Conservation (phyloP, 1,140 invertebrate species). For the Octopus sinensis region DNA sequence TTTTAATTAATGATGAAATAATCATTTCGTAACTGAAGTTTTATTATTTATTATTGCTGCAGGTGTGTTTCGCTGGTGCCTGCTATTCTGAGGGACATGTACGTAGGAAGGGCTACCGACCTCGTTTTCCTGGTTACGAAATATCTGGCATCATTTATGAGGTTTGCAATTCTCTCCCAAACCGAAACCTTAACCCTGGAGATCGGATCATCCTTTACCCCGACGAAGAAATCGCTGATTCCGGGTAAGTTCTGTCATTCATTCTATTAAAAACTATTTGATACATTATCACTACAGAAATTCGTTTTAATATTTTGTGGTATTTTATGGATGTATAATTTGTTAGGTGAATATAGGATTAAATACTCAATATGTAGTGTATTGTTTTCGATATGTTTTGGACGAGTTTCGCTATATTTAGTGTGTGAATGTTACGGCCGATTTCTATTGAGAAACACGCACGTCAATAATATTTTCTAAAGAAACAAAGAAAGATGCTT, state of each 20-base stretch:
- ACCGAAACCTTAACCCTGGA: conserved; percentile 41
- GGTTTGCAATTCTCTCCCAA: conserved; percentile 43
- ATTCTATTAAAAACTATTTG: neutral
- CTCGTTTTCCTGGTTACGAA: conserved; percentile 43
- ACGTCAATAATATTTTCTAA: too few species aligned
- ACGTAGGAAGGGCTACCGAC: conserved; percentile 35
- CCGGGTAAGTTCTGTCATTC: conserved; percentile 22
- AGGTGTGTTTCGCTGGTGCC: conserved; percentile 46
- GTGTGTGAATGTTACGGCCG: too few species aligned
- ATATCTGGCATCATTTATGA: conserved; percentile 44
- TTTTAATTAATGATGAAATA: neutral
- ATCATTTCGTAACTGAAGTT: neutral
- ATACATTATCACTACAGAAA: too few species aligned
- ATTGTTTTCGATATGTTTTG: too few species aligned
- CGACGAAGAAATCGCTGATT: conserved; percentile 32
- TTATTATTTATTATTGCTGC: conserved; percentile 17
- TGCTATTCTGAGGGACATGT: conserved; percentile 46
- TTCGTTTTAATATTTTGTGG: too few species aligned
- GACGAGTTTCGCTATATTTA: too few species aligned
- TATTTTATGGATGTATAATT: too few species aligned
- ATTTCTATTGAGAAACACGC: too few species aligned
- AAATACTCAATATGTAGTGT: too few species aligned
- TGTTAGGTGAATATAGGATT: too few species aligned
- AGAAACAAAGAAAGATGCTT: too few species aligned
- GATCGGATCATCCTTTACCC: conserved; percentile 46